Percentiles rank a stretch among this genome's conserved stretches.
Evolutionary conservation across 2,888 invertebrate genomes (phyloP).

Genomic region (Ceraclea dissimilis): DNA sequence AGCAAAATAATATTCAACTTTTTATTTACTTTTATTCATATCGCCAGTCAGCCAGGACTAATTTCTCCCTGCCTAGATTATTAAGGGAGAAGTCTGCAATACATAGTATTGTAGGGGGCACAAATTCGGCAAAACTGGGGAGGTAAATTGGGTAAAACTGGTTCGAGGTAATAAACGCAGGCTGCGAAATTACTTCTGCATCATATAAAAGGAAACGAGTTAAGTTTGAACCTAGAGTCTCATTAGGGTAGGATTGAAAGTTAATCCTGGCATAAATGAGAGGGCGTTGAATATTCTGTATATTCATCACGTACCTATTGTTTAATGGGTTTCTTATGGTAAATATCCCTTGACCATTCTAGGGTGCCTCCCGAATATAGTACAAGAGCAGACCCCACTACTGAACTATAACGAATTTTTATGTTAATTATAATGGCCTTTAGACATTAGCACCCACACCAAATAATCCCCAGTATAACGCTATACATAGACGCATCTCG

Average conservation of each 20-base stretch:
- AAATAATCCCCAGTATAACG: background rate
- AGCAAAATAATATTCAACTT: no score
- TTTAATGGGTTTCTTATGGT: conserved; percentile 26
- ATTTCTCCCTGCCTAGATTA: background rate
- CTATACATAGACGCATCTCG: no score
- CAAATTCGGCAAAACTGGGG: background rate
- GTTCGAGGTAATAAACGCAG: conserved; percentile 9
- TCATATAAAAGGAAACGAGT: conserved; percentile 26
- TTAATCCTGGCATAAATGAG: conserved; percentile 21
- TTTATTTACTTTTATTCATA: conserved; percentile 8
- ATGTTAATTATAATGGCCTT: background rate
- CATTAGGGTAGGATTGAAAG: conserved; percentile 26
- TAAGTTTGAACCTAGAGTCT: conserved; percentile 21
- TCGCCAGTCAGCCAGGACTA: background rate
- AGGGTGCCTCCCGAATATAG: background rate
- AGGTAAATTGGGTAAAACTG: background rate
- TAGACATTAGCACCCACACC: background rate
- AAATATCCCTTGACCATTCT: conserved; percentile 20
- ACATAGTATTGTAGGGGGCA: conserved; percentile 2
- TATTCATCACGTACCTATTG: conserved; percentile 24
- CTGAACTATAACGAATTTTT: background rate
- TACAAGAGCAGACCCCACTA: background rate
- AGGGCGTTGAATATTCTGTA: conserved; percentile 9
- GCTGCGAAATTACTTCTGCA: conserved; percentile 25
- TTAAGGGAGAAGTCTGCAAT: background rate